phyloP scores from a whole-genome alignment of 2,113 vertebrate species.

The Cololabis saira region DNA sequence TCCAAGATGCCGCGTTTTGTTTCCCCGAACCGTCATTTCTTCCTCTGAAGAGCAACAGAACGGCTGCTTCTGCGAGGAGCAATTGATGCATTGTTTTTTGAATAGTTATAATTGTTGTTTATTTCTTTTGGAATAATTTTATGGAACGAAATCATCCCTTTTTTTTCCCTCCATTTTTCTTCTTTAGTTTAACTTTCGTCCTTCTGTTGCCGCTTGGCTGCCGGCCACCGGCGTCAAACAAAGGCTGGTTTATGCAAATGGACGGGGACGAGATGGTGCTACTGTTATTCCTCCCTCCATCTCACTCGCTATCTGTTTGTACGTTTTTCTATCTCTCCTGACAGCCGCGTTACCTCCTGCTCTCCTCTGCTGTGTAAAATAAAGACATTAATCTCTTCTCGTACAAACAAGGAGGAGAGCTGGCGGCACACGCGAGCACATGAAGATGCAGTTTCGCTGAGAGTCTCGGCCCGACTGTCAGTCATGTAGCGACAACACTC shows the following conservation, averaged over 20 bases:
- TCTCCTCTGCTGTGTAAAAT: conserved; percentile 63
- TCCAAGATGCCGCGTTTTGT: conserved; percentile 56
- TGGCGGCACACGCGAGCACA: conserved; percentile 30
- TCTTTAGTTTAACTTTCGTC: conserved; percentile 84
- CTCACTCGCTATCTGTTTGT: conserved; percentile 47
- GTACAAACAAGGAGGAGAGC: conserved; percentile 33
- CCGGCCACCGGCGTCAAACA: conserved; percentile 82
- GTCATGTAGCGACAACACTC: conserved; percentile 39
- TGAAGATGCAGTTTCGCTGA: conserved; percentile 33
- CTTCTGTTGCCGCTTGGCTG: conserved; percentile 84
- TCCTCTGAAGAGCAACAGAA: conserved; percentile 53
- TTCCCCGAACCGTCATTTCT: conserved; percentile 60
- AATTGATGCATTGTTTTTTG: conserved; percentile 63
- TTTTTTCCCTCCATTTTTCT: conserved; percentile 41
- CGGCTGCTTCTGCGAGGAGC: conserved; percentile 38
- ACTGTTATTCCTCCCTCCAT: conserved; percentile 53
- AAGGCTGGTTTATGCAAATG: conserved; percentile 87
- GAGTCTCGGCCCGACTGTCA: conserved; percentile 40
- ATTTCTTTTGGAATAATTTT: conserved; percentile 74
- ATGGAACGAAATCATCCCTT: conserved; percentile 79
- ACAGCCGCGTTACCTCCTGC: conserved; percentile 65
- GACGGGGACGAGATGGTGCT: conserved; percentile 72
- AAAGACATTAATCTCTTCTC: conserved; percentile 65
- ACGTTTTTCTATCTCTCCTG: conserved; percentile 59
- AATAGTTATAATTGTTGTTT: conserved; percentile 75